Percentiles rank a stretch among this genome's conserved stretches.
phyloP scores from a whole-genome alignment of 2,797 vertebrate species.

The Molossus molossus region DNA sequence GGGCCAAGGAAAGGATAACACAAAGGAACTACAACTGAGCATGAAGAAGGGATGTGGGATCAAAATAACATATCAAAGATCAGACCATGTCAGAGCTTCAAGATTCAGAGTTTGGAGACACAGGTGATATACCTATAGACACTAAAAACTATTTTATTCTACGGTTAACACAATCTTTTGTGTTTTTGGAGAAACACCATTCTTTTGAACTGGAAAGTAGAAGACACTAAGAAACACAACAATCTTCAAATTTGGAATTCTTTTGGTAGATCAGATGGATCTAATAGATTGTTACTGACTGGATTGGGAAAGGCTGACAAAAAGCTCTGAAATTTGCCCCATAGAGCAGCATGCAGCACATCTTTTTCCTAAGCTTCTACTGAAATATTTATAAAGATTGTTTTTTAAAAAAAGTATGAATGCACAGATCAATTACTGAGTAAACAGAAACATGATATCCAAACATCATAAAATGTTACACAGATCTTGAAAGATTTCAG shows the following conservation, averaged over 20 bases:
- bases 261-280: constrained; percentile 7
- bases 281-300: constrained; percentile 15
- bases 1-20: constrained; percentile 1
- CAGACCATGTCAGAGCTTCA: not conserved
- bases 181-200: constrained; percentile 34
- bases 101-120: not conserved
- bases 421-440: constrained; percentile 62
- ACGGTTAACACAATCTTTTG: not conserved
- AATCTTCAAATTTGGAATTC: constrained; percentile 52
- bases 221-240: constrained; percentile 27
- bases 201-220: not conserved
- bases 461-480: constrained; percentile 60
- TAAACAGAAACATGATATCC: constrained; percentile 74
- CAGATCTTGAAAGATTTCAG: not conserved
- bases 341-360: not conserved
- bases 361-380: not conserved
- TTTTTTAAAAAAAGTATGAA: not conserved
- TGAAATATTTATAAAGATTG: constrained; percentile 42
- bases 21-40: not conserved
- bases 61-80: not conserved
- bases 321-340: not conserved
- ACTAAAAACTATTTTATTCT: not conserved
- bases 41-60: not conserved
- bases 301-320: constrained; percentile 23
- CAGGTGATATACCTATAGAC: not conserved